Conservation (phyloP, 2,888 invertebrate species). For the Scaptomyza reducta region DNA sequence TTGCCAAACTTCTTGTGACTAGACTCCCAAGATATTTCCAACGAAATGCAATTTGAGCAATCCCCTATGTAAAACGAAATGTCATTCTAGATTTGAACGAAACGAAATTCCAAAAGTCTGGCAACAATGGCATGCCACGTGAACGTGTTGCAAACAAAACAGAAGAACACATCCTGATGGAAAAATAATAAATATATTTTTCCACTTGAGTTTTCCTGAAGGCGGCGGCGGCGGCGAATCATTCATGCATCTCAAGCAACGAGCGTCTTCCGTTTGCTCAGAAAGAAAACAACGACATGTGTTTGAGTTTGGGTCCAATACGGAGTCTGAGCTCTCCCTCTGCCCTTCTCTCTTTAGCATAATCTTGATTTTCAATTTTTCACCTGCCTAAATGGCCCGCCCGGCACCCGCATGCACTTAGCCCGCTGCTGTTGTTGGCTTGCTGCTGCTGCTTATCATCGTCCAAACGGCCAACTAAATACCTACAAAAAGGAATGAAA, state of each 20-base stretch:
- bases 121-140: conserved; percentile 50
- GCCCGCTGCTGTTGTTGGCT: conserved; percentile 31
- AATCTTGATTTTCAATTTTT: conserved; percentile 78
- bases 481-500: conserved; percentile 25
- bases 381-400: conserved; percentile 66
- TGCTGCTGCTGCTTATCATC: conserved; percentile 61
- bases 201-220: conserved; percentile 70
- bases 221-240: conserved; percentile 24
- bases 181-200: conserved; percentile 46
- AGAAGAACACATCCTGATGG: conserved; percentile 26
- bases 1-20: conserved; percentile 40
- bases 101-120: conserved; percentile 34
- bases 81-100: conserved; percentile 46
- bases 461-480: conserved; percentile 66
- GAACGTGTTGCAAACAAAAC: conserved; percentile 72
- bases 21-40: conserved; percentile 21
- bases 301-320: conserved; percentile 56
- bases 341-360: conserved; percentile 41
- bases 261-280: conserved; percentile 64
- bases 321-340: conserved; percentile 19
- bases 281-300: conserved; percentile 60
- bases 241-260: conserved; percentile 65
- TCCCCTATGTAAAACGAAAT: conserved; percentile 53
- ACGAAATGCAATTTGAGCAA: conserved; percentile 53
- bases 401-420: conserved; percentile 64